Evolutionary conservation across 2,113 vertebrate species (phyloP), one percentile per base, ranked within the genome.

Genomic region (Rhea pennata): DNA sequence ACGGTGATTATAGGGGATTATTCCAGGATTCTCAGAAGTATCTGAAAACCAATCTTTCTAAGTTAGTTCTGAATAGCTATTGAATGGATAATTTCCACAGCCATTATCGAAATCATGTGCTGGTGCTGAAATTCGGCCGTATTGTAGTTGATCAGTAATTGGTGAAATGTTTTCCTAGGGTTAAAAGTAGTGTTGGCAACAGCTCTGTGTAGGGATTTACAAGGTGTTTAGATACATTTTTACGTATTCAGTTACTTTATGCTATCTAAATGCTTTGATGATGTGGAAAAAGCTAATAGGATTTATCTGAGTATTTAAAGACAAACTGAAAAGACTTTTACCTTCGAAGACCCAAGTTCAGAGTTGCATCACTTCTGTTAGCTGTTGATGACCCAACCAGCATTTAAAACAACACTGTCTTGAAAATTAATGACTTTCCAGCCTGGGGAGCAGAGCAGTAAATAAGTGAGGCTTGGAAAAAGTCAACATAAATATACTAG

Each of bases 51-150:
- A 98, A 90, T 97, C 96, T 97, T 97, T 97, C 97, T 48, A 90
- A 97, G 97, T 98, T 98, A 97, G 97, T 98, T 97, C 96, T 98
- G 96, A 98, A 97, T 97, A 97, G 97, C 97, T 97, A 97, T 97
- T 98, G 98, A 98, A 97, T 97, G 95, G 96, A 98, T 98, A 90
- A 98, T 98, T 98, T 98, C 98, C 97, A 98, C 97, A 97, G 61
- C 93, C 94, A 97, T 98, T 98, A 98, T 97, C 95, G 95, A 98
- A 98, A 98, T 95, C 93, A 97, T 97, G 97, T 95, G 96, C 97
- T 93, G 96, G 96, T 39, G 54, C 96, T 95, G 95, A 98, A 98
- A 98, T 98, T 97, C 96, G 96, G 95, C 96, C 96, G 96, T 93
- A 97, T 98, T 98, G 97, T 98, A 97, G 97, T 97, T 97, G 96